Evolutionary conservation across 2,888 invertebrate genomes (phyloP).

Genomic region (Caenorhabditis uteleia): DNA sequence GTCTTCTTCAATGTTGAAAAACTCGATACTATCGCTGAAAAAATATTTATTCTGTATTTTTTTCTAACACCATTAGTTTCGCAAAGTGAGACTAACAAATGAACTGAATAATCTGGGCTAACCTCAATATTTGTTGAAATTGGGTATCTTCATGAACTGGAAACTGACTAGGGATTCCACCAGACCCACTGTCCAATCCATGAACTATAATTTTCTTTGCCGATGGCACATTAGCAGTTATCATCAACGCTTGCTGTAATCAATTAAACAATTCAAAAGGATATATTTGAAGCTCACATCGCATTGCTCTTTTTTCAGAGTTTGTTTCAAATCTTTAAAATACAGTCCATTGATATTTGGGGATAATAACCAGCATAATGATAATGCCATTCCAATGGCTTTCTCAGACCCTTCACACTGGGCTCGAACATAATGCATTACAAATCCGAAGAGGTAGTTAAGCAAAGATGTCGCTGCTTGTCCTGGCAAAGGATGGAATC

Average conservation of each 20-base stretch:
- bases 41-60: slow-evolving; percentile 84
- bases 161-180: slow-evolving; percentile 96
- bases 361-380: slow-evolving; percentile 95
- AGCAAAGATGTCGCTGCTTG: slow-evolving; percentile 97
- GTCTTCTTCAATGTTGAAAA: slow-evolving; percentile 91
- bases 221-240: slow-evolving; percentile 98
- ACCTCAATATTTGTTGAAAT: slow-evolving; percentile 61
- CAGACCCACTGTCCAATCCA: slow-evolving; percentile 79
- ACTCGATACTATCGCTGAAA: slow-evolving; percentile 71
- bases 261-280: no score
- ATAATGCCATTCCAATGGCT: slow-evolving; percentile 80
- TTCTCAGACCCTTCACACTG: slow-evolving; percentile 94
- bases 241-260: slow-evolving; percentile 81
- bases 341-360: slow-evolving; percentile 98
- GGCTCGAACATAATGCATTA: slow-evolving; percentile 97
- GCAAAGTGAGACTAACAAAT: slow-evolving; percentile 2
- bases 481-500: slow-evolving; percentile 72
- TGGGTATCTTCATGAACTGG: slow-evolving; percentile 81
- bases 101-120: no score
- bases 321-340: slow-evolving; percentile 99
- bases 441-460: slow-evolving; percentile 96
- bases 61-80: background rate
- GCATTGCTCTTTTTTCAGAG: slow-evolving; percentile 96
- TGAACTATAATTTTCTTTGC: slow-evolving; percentile 83
- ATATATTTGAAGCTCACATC: slow-evolving; percentile 76